Conservation (phyloP, 2,113 vertebrate species). For the Mola mola region DNA sequence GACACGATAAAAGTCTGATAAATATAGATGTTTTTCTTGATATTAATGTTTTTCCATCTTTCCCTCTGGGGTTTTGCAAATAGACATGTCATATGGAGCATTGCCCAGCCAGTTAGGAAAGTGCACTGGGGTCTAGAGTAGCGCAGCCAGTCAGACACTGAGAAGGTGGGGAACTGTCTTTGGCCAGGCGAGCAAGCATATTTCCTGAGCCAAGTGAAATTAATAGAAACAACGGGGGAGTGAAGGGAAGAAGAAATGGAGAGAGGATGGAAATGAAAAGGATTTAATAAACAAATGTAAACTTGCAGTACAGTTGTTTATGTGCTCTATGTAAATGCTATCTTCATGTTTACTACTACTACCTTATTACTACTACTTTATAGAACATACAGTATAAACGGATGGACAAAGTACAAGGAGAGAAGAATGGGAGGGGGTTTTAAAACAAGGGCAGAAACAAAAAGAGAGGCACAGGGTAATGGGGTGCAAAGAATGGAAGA, state of each 20-base stretch:
- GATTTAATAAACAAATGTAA: constrained; percentile 12
- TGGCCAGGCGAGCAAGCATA: constrained; percentile 21
- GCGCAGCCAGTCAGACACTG: constrained; percentile 43
- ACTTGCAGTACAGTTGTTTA: too few species aligned
- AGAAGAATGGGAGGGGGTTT: neutral
- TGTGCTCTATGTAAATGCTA: too few species aligned
- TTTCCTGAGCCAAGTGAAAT: constrained; percentile 33
- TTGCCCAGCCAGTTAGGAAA: constrained; percentile 54
- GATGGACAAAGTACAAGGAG: neutral
- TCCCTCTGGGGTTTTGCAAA: constrained; percentile 55
- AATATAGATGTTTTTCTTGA: too few species aligned
- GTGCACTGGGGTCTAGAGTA: constrained; percentile 32
- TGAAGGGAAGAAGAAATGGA: neutral
- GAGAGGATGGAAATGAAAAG: neutral
- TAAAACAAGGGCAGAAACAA: neutral
- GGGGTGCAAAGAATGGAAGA: constrained; percentile 16
- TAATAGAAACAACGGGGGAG: constrained; percentile 8
- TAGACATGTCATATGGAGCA: constrained; percentile 64
- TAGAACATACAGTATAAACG: too few species aligned
- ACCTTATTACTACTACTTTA: too few species aligned
- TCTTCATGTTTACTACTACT: too few species aligned
- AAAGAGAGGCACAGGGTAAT: constrained; percentile 14
- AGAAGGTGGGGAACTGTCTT: constrained; percentile 40
- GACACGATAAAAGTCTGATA: too few species aligned
- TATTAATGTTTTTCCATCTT: neutral